Evolutionary conservation across 2,888 invertebrate genomes (phyloP).

Genomic region (Acanthopleura granulata): DNA sequence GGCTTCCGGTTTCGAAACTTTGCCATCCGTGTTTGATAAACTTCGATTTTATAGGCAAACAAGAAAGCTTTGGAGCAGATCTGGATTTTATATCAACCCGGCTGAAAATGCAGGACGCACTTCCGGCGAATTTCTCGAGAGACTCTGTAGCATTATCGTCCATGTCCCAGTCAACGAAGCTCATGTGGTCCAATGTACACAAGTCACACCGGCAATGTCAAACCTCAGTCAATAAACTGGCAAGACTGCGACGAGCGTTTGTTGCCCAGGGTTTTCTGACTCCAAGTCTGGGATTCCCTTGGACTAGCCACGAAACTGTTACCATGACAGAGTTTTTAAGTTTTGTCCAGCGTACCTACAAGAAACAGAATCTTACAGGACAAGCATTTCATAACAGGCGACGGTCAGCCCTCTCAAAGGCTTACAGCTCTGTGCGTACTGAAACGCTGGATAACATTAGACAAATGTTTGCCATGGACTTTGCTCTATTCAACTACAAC

Average conservation of each 20-base stretch:
- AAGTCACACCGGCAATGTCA: neutral
- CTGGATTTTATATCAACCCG: neutral
- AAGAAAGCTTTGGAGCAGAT: slow-evolving; percentile 31
- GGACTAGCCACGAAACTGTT: neutral
- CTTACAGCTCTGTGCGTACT: slow-evolving; percentile 21
- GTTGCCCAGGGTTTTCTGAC: slow-evolving; percentile 29
- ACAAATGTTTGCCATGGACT: slow-evolving; percentile 25
- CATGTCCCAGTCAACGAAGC: neutral
- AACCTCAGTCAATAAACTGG: slow-evolving; percentile 9
- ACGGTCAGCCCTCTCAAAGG: slow-evolving; percentile 23
- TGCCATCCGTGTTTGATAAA: slow-evolving; percentile 31
- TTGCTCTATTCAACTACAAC: slow-evolving; percentile 26
- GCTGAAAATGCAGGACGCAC: neutral
- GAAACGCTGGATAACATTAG: slow-evolving; percentile 21
- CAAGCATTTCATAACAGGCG: neutral
- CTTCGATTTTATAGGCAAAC: slow-evolving; percentile 32
- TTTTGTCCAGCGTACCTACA: neutral
- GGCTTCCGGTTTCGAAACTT: slow-evolving; percentile 27
- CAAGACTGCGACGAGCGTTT: slow-evolving; percentile 27
- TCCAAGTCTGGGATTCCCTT: slow-evolving; percentile 17
- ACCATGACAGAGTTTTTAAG: neutral
- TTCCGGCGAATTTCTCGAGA: neutral
- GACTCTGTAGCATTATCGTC: neutral
- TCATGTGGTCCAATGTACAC: neutral
- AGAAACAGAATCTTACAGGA: neutral